phyloP scores from a whole-genome alignment of 2,113 vertebrate species.

The Plecturocebus donacophilus region DNA sequence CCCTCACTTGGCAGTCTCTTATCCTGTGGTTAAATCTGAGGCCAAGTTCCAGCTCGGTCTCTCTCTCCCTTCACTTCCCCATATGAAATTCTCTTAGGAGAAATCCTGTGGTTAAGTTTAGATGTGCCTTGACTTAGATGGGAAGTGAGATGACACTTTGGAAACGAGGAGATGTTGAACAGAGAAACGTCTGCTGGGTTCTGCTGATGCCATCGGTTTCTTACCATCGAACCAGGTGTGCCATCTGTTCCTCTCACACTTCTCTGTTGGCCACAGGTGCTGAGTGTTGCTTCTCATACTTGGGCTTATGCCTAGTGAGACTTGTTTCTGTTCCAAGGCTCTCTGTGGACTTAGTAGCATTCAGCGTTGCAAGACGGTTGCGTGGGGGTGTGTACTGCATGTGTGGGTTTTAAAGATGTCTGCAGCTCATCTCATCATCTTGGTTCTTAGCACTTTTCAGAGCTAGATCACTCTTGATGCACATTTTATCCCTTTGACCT shows the following conservation, averaged over 20 bases:
- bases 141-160: slow-evolving; percentile 78
- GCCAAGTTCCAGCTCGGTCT: slow-evolving; percentile 1
- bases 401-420: slow-evolving; percentile 73
- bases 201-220: slow-evolving; percentile 74
- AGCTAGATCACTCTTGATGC: slow-evolving; percentile 30
- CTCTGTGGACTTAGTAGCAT: slow-evolving; percentile 67
- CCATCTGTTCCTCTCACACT: slow-evolving; percentile 78
- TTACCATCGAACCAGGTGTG: slow-evolving; percentile 59
- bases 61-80: slow-evolving; percentile 55
- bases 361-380: slow-evolving; percentile 68
- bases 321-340: slow-evolving; percentile 57
- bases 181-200: slow-evolving; percentile 74
- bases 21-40: slow-evolving; percentile 52
- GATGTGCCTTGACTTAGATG: slow-evolving; percentile 71
- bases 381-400: slow-evolving; percentile 61
- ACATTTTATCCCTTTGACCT: slow-evolving; percentile 51
- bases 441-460: slow-evolving; percentile 63
- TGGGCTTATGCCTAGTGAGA: slow-evolving; percentile 74
- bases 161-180: slow-evolving; percentile 73
- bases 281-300: slow-evolving; percentile 76
- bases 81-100: slow-evolving; percentile 71
- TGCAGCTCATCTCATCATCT: slow-evolving; percentile 67
- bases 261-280: slow-evolving; percentile 79
- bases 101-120: slow-evolving; percentile 80
- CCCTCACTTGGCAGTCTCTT: slow-evolving; percentile 54